Percentiles rank a stretch among this genome's conserved stretches.
Conservation (phyloP, 2,888 invertebrate species). For the Periphyllus acericola region DNA sequence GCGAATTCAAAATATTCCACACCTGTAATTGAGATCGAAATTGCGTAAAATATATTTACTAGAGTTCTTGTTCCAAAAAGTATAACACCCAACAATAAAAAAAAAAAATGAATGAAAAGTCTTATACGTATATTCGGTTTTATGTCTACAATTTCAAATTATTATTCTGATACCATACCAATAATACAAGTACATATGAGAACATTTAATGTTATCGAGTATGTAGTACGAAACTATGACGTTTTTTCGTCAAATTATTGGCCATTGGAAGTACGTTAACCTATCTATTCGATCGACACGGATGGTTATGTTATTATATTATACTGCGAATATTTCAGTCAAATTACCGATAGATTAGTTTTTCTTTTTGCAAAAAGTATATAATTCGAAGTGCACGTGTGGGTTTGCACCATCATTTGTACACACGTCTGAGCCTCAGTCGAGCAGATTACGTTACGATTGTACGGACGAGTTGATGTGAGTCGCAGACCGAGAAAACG, state of each 20-base stretch:
- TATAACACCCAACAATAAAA: no score
- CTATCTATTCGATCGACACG: background rate
- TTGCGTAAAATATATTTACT: no score
- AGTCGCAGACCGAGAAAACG: background rate
- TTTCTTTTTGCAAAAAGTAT: background rate
- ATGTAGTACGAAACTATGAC: no score
- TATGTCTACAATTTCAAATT: no score
- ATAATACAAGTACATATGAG: no score
- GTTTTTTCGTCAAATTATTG: background rate
- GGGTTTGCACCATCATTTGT: constrained; percentile 22
- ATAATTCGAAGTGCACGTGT: background rate
- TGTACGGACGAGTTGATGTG: constrained; percentile 23
- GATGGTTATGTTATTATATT: background rate
- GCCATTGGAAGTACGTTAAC: background rate
- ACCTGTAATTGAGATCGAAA: no score
- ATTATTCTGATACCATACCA: no score
- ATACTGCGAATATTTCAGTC: background rate
- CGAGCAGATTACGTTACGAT: constrained; percentile 20
- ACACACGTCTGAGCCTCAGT: background rate
- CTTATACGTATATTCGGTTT: no score
- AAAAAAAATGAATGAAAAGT: no score
- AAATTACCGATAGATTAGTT: constrained; percentile 10
- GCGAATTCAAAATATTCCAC: no score
- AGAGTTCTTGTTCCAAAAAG: no score
- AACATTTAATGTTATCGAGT: no score